These are phyloP conservation scores for Zapus hudsonius DNA, from an alignment of 2,113 vertebrate genomes.

Conservation along the genomic window DNA sequence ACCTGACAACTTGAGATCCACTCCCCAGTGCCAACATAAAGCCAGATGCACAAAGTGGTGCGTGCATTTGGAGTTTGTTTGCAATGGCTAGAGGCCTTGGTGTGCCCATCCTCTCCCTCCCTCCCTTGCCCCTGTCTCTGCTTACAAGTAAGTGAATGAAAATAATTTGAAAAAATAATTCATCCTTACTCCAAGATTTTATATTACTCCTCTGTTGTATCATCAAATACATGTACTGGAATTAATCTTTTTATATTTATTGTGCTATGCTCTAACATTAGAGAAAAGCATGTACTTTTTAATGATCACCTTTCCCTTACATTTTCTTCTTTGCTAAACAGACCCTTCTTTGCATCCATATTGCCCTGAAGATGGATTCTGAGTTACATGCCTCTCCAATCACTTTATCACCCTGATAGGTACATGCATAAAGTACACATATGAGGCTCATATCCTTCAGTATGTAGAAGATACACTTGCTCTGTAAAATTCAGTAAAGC, in stretches of 20 bases:
- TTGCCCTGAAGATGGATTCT: neutral
- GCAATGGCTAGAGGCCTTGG: no score
- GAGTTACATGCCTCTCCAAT: neutral
- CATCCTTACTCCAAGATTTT: no score
- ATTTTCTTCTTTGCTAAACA: neutral
- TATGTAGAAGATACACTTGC: neutral
- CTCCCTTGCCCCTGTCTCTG: no score
- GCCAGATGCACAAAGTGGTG: no score
- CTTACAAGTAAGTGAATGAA: no score
- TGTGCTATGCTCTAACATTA: neutral
- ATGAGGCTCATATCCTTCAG: neutral
- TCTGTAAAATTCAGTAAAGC: neutral
- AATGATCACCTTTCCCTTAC: neutral
- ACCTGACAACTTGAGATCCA: no score
- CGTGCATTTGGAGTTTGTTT: no score
- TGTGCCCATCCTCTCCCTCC: no score
- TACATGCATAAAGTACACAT: neutral
- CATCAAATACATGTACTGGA: no score
- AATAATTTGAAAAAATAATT: no score
- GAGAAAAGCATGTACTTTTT: neutral
- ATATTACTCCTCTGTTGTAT: no score
- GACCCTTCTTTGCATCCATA: neutral
- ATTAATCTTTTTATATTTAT: neutral
- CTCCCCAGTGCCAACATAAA: no score
- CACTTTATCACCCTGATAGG: neutral